phyloP scores from a whole-genome alignment of 1,140 invertebrate species.

The Magallana gigas region DNA sequence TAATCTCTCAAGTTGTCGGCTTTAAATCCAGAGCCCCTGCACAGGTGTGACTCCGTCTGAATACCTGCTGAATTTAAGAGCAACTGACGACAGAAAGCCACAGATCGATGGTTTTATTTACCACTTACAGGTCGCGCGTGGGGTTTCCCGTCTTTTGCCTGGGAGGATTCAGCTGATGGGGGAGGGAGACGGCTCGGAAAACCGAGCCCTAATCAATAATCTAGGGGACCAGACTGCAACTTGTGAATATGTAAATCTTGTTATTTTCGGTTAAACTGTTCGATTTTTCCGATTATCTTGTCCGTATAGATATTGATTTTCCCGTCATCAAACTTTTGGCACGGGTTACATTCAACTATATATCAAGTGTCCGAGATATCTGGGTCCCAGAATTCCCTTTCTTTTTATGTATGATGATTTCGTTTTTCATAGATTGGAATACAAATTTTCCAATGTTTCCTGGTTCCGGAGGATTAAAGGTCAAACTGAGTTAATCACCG shows the following conservation, averaged over 20 bases:
- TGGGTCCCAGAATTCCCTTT: not conserved
- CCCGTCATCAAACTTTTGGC: not conserved
- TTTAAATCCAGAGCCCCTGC: constrained; percentile 2
- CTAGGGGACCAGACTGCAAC: not conserved
- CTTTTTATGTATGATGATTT: too few species aligned
- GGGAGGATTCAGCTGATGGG: not conserved
- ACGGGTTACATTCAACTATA: not conserved
- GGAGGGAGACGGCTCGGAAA: not conserved
- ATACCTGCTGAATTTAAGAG: constrained; percentile 32
- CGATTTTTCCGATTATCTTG: constrained; percentile 25
- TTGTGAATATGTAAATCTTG: not conserved
- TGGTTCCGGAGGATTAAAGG: not conserved
- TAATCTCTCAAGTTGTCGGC: constrained; percentile 22
- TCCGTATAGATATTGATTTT: constrained; percentile 10
- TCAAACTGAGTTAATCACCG: not conserved
- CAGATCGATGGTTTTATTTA: constrained; percentile 34
- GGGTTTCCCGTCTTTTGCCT: not conserved
- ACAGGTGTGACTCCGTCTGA: constrained; percentile 15
- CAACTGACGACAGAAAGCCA: constrained; percentile 16
- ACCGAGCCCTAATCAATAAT: not conserved
- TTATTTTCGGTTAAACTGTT: not conserved
- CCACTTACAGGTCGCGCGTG: not conserved
- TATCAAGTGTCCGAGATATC: not conserved
- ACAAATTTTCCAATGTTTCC: not conserved
- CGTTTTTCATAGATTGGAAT: too few species aligned